A percentile compares a stretch with the other conserved stretches of the same genome.
Conservation (phyloP, 2,797 vertebrate genomes). For the Nannoperca australis region DNA sequence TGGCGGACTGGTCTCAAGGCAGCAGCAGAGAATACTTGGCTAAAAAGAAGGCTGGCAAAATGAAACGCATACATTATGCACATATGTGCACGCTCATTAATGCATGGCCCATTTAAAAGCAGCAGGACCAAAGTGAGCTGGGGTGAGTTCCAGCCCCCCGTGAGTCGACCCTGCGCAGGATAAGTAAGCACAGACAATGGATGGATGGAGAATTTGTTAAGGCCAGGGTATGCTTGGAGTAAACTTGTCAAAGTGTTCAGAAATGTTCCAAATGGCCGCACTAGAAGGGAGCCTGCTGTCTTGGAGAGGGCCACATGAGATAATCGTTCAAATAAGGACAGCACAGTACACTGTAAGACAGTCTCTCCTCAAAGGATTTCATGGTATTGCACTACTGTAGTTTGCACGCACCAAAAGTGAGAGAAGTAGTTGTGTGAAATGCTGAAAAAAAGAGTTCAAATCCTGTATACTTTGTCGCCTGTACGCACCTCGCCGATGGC, state of each 20-base stretch:
- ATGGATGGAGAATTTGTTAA: slow-evolving; percentile 10
- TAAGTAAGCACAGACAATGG: neutral
- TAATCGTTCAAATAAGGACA: neutral
- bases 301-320: neutral
- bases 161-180: neutral
- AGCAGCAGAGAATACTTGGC: slow-evolving; percentile 9
- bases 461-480: no score
- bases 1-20: slow-evolving; percentile 29
- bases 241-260: neutral
- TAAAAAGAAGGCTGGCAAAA: slow-evolving; percentile 25
- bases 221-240: neutral
- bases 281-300: neutral
- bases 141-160: neutral
- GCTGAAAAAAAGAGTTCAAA: neutral
- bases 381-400: neutral
- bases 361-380: neutral
- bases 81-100: slow-evolving; percentile 18
- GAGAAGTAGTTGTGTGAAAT: neutral
- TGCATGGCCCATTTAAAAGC: slow-evolving; percentile 30
- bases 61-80: slow-evolving; percentile 35
- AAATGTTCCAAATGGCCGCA: neutral
- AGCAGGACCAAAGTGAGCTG: neutral
- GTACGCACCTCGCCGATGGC: neutral
- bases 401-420: neutral
- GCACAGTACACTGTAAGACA: neutral